Evolutionary conservation across 2,113 vertebrate species (phyloP), one percentile per base, ranked within the genome.

Genomic region (Crotalus viridis): DNA sequence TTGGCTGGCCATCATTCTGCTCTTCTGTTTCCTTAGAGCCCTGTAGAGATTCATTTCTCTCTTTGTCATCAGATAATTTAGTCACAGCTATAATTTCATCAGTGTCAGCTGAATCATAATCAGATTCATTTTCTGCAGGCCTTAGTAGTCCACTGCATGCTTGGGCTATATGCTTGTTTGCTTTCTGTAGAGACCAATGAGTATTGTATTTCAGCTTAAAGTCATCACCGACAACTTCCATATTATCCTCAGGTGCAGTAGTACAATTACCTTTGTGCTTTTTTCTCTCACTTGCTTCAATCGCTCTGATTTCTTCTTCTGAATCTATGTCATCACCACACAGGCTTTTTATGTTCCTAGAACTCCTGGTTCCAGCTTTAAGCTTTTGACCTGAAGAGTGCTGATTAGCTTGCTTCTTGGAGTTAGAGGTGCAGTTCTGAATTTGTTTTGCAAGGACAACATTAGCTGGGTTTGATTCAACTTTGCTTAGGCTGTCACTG

Each of bases 51-150:
- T 19, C 10, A 43, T 46, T 52, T 74, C 54, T 91, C 10, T 61
- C 92, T 1, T 89, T 69, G 52, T 89, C 48, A 86, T 13, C 3
- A 46, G 39, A 26, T 55, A 33, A 95, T 97, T 97, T 98, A 89
- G 96, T 97, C 93, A 95, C 96, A 28, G 97, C 97, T 87, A 99
- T 97, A 74, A 99, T 98, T 97, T 99, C 98, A 97, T 99, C 99
- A 0, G 98, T 99, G 96, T 98, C 98, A 43, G 98, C 98, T 3
- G 98, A 99, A 96, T 99, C 98, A 90, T 98, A 98, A 4, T 97
- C 97, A 17, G 96, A 95, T 85, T 98, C 96, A 0, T 96, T 96
- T 90, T 94, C 93, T 9, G 26, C 0, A 51, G 51, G 7, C 22
- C 89, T 87, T 85, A 54, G 48, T 69, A 92, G 48, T 51, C 51